Conservation (phyloP, 2,797 vertebrate species). For the Artibeus jamaicensis region DNA sequence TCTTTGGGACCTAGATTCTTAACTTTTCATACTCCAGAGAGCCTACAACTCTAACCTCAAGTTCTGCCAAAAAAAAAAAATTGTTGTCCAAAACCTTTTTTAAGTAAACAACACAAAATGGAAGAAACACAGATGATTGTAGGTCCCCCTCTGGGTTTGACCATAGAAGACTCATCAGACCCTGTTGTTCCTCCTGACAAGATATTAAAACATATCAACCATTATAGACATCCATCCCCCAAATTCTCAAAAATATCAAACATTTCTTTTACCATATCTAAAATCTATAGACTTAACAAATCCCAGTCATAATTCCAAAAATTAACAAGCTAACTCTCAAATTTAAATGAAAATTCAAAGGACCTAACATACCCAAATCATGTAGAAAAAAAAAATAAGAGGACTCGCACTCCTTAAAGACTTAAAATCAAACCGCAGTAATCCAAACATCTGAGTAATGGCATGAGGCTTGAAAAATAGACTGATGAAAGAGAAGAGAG, state of each 20-base stretch:
- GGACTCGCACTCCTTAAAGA: neutral
- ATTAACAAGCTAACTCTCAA: conserved; percentile 13
- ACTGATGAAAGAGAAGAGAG: neutral
- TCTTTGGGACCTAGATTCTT: neutral
- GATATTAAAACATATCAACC: neutral
- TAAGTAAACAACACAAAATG: neutral
- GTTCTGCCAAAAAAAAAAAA: neutral
- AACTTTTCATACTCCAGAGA: neutral
- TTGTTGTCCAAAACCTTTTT: neutral
- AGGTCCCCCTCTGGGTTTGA: neutral
- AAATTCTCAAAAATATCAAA: conserved; percentile 26
- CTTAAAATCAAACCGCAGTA: neutral
- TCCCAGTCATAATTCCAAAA: neutral
- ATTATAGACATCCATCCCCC: neutral
- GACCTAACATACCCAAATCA: neutral
- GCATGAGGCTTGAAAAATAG: neutral
- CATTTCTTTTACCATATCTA: neutral
- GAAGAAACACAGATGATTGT: neutral
- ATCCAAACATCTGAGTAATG: neutral
- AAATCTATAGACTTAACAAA: neutral
- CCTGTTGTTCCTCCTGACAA: neutral
- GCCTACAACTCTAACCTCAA: neutral
- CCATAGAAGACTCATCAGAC: neutral
- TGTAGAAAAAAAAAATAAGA: conserved; percentile 28
- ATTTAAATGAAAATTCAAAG: neutral